Evolutionary conservation across 2,888 invertebrate genomes (phyloP), one percentile per base, ranked within the genome.

Genomic region (Cataglyphis cursor): DNA sequence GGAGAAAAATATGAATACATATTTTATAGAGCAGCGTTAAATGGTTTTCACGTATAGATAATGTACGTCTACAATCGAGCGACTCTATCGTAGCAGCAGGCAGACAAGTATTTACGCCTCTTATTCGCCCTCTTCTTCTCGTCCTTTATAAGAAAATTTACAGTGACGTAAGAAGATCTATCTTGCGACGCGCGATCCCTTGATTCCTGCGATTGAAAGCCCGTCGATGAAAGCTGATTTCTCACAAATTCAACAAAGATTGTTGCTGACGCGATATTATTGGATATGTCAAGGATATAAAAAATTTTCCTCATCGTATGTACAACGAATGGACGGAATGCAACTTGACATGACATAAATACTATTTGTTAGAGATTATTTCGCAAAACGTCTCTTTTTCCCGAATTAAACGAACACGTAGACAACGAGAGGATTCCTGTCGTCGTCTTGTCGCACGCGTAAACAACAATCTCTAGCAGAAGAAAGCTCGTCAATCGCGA

Each of bases 21-120:
- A 89, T 90, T 93, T 93, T 90, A 92, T 91, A 85, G 76, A 83
- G 84, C 84, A 73, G 84, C 84, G 86, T 86, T 90, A 91, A 93
- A 90, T 87, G 88, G 78, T 83, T 82, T 8, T 8, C 85, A 38
- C 10, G 74, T 85, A 80, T 68, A 86, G 88, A 90, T 90, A 91
- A 90, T 90, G 31, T 80, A 57, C 62, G 80, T 51, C 84, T 83
- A 81, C 78, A 61, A 76, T 82, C 48, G 68, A 59, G 59, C 70
- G 44, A 12, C 68, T 57, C 64, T 78, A n/a, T 24, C 66, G 21
- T n/a, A 81, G 57, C n/a, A 31, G 31, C 64, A 68, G 66, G 41
- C 70, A 51, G 72, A 48, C 66, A 57, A 57, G 80, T 84, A 80
- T 90, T 90, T 82, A 87, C 81, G 82, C 51, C 54, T 72, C 64